Base-by-base conservation (phyloP, 2,888 invertebrate genomes). In the Acronicta leporina region DNA sequence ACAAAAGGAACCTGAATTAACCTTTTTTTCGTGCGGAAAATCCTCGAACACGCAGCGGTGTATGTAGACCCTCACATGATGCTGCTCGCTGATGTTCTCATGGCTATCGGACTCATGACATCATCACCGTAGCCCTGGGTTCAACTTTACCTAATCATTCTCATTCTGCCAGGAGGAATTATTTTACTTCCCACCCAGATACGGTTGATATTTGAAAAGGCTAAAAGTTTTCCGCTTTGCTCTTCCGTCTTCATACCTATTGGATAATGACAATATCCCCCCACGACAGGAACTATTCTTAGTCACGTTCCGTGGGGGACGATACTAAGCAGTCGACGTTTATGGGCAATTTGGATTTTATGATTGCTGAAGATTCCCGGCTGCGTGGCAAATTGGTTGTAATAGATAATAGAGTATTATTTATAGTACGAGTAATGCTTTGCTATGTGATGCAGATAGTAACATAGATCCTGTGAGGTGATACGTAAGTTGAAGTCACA, bases 281-380 rank as follows among this genome's bases (percentile, higher is more conserved):
- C 20, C 38, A 25, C 45, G 49, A 27, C 50, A 41, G 46, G 16
- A 68, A 63, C 42, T 35, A 16, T 25, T 51, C 27, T 55, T 30
- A 35, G 16, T 10, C 15, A 45, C 6, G 11, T 35, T 30, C 44
- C 38, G 61, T 46, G 61, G 55, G 52, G 38, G 68, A 27, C 25
- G n/a, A 20, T 10, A 38, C 14, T 30, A 42, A 51, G 3, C 47
- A 5, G 16, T 44, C 51, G 33, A 33, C 57, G 41, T 53, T 40
- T 53, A 53, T 38, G 48, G 41, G 20, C 66, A 59, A 65, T 65
- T 68, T 52, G 51, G 48, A 52, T 68, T 66, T 51, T 67, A 69
- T 67, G 67, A 55, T 49, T 51, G 46, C 33, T 6, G 42, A 27
- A 44, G 38, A 51, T 55, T 69, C 60, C 46, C 20, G 50, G 0